Evolutionary conservation across 1,140 invertebrate genomes (phyloP), one percentile per base, ranked within the genome.

Genomic region (Solenopsis fugax): DNA sequence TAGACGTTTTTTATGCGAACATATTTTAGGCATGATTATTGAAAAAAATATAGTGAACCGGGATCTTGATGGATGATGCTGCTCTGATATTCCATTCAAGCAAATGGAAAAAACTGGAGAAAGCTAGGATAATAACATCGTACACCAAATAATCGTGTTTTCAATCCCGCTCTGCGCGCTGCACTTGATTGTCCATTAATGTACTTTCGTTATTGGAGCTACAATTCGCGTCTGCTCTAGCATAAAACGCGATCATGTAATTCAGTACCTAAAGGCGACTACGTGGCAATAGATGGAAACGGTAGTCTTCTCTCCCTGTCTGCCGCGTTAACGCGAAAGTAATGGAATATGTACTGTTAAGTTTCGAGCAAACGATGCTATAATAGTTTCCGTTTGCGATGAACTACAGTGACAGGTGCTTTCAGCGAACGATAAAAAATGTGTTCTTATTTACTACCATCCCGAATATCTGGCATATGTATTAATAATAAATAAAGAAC

Each of bases 271-370:
- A 71, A 56, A 78, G 13, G 10, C 56, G 64, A 54, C 48, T 41
- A 34, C 7, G 37, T n/a, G 48, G 75, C 29, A 41, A 37, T 54
- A 52, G 34, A 69, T 21, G 29, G 48, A 69, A 80, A 80, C 77
- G 48, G 64, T 41, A 54, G 64, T 71, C 48, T 34, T 67, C n/a
- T 78, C 62, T 77, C 34, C 52, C 52, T 41, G 34, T 41, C 72
- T 24, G 24, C 10, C 54, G 37, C 56, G 21, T 64, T 71, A 81
- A 81, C 77, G 77, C 24, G 62, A 81, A 69, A 81, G 48, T 81
- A 71, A 81, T 81, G 48, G 77, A 81, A 81, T 69, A 54, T 45
- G 48, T 81, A 54, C 77, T 81, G 65, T 81, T 71, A 71, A 71
- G 77, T 71, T 69, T 37, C 65, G 13, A 41, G 65, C 56, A 54